Percentiles rank a stretch among this genome's conserved stretches.
Conservation (phyloP, 2,113 vertebrate species). For the Rhodinocichla rosea region DNA sequence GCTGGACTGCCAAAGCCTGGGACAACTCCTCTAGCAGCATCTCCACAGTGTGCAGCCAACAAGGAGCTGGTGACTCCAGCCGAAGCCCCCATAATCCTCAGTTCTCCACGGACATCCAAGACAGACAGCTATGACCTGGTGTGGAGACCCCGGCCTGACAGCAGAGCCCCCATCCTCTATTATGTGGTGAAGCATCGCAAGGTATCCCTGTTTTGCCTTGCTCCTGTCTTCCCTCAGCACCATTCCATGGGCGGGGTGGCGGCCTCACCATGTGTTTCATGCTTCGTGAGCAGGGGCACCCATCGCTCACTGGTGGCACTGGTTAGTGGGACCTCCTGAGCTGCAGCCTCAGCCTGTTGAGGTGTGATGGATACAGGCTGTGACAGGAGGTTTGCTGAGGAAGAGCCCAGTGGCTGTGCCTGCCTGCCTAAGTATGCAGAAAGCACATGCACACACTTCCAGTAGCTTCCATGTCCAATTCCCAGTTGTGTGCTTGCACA, state of each 20-base stretch:
- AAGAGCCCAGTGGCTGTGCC: not conserved
- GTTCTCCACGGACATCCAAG: conserved; percentile 90
- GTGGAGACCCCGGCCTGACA: conserved; percentile 90
- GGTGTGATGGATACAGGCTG: not conserved
- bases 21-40: conserved; percentile 41
- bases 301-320: rapidly evolving
- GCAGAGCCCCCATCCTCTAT: conserved; percentile 81
- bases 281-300: not conserved
- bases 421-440: not conserved
- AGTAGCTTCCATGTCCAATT: not conserved
- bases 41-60: conserved; percentile 76
- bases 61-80: conserved; percentile 76
- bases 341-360: not conserved
- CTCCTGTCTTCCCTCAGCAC: not conserved
- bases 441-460: not conserved
- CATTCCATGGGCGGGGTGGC: rapidly evolving
- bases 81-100: conserved; percentile 92
- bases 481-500: not conserved
- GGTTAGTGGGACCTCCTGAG: not conserved
- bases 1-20: conserved; percentile 63
- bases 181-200: conserved; percentile 94
- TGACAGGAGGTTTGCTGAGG: not conserved
- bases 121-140: conserved; percentile 92
- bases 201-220: conserved; percentile 63
- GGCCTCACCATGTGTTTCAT: rapidly evolving